Evolutionary conservation across 2,888 invertebrate species (phyloP).

Genomic region (Odontomyia ornata): DNA sequence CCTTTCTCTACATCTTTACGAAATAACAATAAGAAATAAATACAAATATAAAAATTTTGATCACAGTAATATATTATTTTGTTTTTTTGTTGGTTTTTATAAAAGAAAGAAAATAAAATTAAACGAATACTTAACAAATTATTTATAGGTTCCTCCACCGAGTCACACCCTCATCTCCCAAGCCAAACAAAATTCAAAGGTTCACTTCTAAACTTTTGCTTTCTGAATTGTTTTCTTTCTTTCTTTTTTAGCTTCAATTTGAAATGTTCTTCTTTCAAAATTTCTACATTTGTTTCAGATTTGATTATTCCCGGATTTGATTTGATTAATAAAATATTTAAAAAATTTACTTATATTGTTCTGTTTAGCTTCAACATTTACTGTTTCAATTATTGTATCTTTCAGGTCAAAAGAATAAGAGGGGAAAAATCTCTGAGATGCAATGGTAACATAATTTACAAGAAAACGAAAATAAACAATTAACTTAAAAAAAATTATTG

Average conservation of each 20-base stretch:
- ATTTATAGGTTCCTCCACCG: constrained; percentile 39
- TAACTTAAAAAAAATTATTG: constrained; percentile 17
- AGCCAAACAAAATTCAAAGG: constrained; percentile 28
- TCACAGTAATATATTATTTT: constrained; percentile 43
- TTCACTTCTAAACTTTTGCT: neutral
- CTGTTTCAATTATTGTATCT: constrained; percentile 11
- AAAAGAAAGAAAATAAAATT: constrained; percentile 34
- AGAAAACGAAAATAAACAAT: constrained; percentile 19
- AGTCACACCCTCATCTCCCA: constrained; percentile 45
- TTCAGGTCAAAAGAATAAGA: constrained; percentile 30
- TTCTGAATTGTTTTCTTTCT: constrained; percentile 10
- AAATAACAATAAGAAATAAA: constrained; percentile 40
- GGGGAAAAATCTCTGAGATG: constrained; percentile 44
- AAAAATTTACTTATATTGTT: no score
- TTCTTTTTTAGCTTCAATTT: constrained; percentile 13
- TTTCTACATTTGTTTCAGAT: constrained; percentile 26
- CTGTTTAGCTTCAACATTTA: neutral
- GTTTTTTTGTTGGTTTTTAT: constrained; percentile 28
- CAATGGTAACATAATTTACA: constrained; percentile 48
- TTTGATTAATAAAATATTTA: neutral
- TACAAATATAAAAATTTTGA: constrained; percentile 43
- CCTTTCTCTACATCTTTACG: constrained; percentile 19
- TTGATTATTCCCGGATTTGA: neutral
- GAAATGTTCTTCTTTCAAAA: neutral
- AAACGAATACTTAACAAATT: constrained; percentile 40